Evolutionary conservation across 2,888 invertebrate genomes (phyloP).

Genomic region (Amblyteles armatorius): DNA sequence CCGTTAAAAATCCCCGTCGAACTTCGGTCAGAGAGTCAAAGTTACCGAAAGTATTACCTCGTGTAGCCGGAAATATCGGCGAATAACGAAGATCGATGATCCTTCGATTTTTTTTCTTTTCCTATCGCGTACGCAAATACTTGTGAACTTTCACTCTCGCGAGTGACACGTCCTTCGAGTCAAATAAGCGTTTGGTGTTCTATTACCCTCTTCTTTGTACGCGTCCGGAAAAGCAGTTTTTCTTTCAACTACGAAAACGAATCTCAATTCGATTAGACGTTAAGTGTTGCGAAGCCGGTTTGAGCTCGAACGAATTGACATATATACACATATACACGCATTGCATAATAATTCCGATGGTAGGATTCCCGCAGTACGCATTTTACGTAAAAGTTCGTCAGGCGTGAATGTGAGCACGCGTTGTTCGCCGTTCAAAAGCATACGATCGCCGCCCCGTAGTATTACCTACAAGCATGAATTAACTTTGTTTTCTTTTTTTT

Average conservation of each 20-base stretch:
- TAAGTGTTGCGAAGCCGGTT: neutral
- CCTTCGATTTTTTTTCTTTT: neutral
- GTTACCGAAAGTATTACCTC: slow-evolving; percentile 22
- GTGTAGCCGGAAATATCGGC: slow-evolving; percentile 17
- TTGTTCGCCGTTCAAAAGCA: neutral
- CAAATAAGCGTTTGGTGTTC: slow-evolving; percentile 22
- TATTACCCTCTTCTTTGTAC: slow-evolving; percentile 5
- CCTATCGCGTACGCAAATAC: slow-evolving; percentile 4
- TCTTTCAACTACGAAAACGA: neutral
- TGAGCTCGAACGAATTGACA: slow-evolving; percentile 10
- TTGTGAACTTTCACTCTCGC: slow-evolving; percentile 37
- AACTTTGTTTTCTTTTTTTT: neutral
- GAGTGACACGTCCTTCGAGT: slow-evolving; percentile 17
- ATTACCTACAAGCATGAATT: slow-evolving; percentile 2
- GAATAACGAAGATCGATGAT: slow-evolving; percentile 24
- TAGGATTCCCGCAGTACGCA: slow-evolving; percentile 8
- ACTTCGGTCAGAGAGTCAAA: slow-evolving; percentile 44
- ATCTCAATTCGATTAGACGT: neutral
- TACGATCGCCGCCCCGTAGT: slow-evolving; percentile 6
- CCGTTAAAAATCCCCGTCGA: slow-evolving; percentile 37
- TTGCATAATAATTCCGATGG: slow-evolving; percentile 40
- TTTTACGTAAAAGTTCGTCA: slow-evolving; percentile 4
- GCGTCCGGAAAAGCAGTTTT: slow-evolving; percentile 5
- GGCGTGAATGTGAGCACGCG: neutral
- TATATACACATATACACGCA: neutral